Base-by-base conservation (phyloP, 2,797 vertebrate genomes). In the Monodelphis domestica region DNA sequence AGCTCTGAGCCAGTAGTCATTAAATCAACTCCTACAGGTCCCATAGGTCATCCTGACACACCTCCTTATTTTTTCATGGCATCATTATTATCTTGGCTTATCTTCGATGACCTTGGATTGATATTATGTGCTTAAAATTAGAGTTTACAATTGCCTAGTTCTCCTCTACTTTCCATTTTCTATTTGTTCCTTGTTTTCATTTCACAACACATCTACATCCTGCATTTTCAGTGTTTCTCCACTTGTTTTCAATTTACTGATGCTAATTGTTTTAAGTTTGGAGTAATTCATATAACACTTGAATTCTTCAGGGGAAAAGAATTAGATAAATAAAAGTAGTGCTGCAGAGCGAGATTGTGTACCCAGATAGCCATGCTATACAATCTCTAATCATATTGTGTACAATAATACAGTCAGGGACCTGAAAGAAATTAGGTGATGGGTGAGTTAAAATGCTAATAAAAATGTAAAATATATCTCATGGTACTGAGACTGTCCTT, bases 211-310 rank as follows among this genome's bases (percentile, higher is more conserved):
- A 55, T 0, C 87, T 78, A 53, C 96, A 96, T 96, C 96, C 95
- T 95, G 96, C 94, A 91, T 95, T 96, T 54, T 93, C 56, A 94
- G 95, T 59, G 95, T 92, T 95, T 95, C 97, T 90, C 91, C 95
- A 92, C 95, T 96, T 97, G 97, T 92, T 95, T 97, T 92, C 88
- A 92, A 28, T 91, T 95, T 93, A 93, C 45, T 92, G 50, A 87
- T 87, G 91, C 89, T 93, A 95, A 95, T 89, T 94, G 91, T 88
- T 96, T 95, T 91, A 94, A 93, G 57, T 96, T 89, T 94, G 87
- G 95, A 95, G 91, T 56, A 89, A 94, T 54, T 92, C 53, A 57
- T 57, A 94, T 56, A 33, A 95, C 17, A 59, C 7, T 53, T 6
- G 91, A 52, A 50, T 1, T 93, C 11, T 95, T 89, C 57, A 91